Base-by-base conservation (phyloP, 2,113 vertebrate genomes). In the Steatornis caripensis region DNA sequence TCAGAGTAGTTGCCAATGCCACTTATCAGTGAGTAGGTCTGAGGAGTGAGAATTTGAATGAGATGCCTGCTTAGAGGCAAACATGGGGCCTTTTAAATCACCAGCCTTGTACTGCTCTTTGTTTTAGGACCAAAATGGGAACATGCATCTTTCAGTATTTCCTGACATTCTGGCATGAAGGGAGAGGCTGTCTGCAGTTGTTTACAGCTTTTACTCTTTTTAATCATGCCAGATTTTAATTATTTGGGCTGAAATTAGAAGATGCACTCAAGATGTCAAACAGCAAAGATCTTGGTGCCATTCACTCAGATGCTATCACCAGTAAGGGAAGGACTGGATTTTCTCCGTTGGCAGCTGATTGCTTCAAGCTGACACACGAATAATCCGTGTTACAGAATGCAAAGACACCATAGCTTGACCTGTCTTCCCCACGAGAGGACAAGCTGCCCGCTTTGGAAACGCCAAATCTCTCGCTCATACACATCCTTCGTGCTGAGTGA, bases 361-460 rank as follows among this genome's bases (percentile, higher is more conserved):
- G 23, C 45, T 27, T 45, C 16, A 29, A 37, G 32, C 69, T 68
- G 41, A 13, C 12, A 36, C 4, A 32, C 0, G 0, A 57, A 36
- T 74, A 45, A 58, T 78, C 76, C 32, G 15, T 51, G 26, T 41
- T 61, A 15, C 17, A 78, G n/a, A 71, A 32, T 6, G 12, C 45
- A 48, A 49, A 80, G 75, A 64, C 26, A 34, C 8, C 11, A 2
- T 1, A 17, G 45, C 34, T 57, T 48, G 27, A 27, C 41, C 16
- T 19, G 11, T 6, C 29, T 18, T n/a, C 27, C 21, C 29, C 4
- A 0, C 12, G 49, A 51, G 21, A 80, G 9, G 9, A 82, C 15
- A 12, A 14, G 10, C 30, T 88, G 24, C 32, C n/a, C 10, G 2
- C 23, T 43, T 79, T 71, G 23, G 62, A 51, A 80, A 45, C 61